Base-by-base conservation (phyloP, 2,888 invertebrate species). In the Hanleya hanleyi region DNA sequence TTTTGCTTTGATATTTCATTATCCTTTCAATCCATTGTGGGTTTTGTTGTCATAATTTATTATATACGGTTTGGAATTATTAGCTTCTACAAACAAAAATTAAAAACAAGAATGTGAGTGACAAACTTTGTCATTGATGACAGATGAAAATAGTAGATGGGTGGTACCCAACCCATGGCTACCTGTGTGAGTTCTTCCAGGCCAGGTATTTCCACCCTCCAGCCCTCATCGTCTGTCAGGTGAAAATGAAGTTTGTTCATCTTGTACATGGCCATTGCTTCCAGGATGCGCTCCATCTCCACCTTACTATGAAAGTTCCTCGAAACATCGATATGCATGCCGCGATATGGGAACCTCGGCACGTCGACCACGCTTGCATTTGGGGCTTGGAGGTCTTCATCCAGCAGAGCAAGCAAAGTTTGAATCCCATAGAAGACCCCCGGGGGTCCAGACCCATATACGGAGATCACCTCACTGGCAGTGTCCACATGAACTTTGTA, bases 141-240 rank as follows among this genome's bases (percentile, higher is more conserved):
- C n/a, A n/a, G n/a, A n/a, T n/a, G n/a, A n/a, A n/a, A n/a, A n/a
- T n/a, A n/a, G n/a, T n/a, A n/a, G n/a, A n/a, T n/a, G n/a, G n/a
- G n/a, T n/a, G n/a, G n/a, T n/a, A n/a, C n/a, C n/a, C n/a, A n/a
- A n/a, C n/a, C n/a, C 18, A 22, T 12, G 41, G 57, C 57, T 68
- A 89, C 89, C 83, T 84, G 71, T 1, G 87, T 88, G 3, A 90
- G 80, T 71, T 90, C 89, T 5, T 83, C 82, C 18, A 90, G 73
- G 1, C 82, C 88, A 1, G 87, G 86, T 6, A 90, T 89, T 69
- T 90, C 87, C 5, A 90, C 70, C 35, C 89, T 77, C 89, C 89
- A 90, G 0, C 87, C 89, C 69, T 90, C 88, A 66, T 90, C 89
- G 71, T 90, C 90, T 0, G 87, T 77, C 65, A 89, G 79, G 74